Evolutionary conservation across 2,797 vertebrate species (phyloP), one percentile per base, ranked within the genome.

Genomic region (Enteromius fasciolatus): DNA sequence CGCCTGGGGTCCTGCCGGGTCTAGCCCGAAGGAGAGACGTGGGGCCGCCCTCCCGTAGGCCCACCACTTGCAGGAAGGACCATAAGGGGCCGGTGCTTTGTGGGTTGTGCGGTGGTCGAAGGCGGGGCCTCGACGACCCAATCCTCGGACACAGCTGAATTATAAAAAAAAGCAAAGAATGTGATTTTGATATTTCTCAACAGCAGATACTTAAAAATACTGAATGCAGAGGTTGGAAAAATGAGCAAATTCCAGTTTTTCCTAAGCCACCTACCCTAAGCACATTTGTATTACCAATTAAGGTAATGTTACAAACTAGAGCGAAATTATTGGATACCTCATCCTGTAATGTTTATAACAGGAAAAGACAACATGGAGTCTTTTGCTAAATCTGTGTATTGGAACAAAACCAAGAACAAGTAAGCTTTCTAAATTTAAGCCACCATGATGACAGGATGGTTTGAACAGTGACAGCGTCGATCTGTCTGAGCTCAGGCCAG

Each of bases 401-500:
- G 44, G 14, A 61, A 44, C 74, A 78, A 78, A 68, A 41, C 81
- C 72, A 76, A 73, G 68, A 61, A 3, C 23, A 76, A 39, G 52
- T n/a, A 74, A 57, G 50, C 12, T 4, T 57, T 74, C 72, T 74
- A 57, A 36, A 74, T 74, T 74, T 57, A 74, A 74, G 72, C 20
- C 20, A 23, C n/a, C 8, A 14, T 46, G 61, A 74, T 82, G 33
- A 76, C 52, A 61, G 59, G 69, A 76, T 67, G 48, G 18, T 23
- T 76, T 74, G 52, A 83, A 79, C 52, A 46, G n/a, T 18, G 41
- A 52, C 20, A 79, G 18, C 1, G 11, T 66, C n/a, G 4, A 78
- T 68, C 64, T 48, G 41, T 77, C 74, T 78, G 61, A 78, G 61
- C 41, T 66, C n/a, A 78, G 44, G 11, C 76, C 46, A 39, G 63